Evolutionary conservation across 2,797 vertebrate species (phyloP).

Genomic region (Platalea minor): DNA sequence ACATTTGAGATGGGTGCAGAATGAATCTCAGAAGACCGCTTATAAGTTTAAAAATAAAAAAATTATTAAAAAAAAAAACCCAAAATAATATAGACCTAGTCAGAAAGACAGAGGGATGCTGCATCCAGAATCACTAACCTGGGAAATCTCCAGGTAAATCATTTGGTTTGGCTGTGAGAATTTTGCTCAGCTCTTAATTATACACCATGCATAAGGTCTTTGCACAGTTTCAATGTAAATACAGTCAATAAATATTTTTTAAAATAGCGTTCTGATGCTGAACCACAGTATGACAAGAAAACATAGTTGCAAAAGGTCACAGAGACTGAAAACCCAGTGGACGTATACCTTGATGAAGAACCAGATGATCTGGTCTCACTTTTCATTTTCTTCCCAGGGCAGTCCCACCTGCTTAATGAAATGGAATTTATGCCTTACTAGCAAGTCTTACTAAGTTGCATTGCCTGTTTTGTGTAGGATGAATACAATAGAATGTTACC

Average conservation of each 20-base stretch:
- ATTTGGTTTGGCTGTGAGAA: not conserved
- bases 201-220: not conserved
- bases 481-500: not conserved
- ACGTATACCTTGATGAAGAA: not conserved
- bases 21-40: not conserved
- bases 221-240: not conserved
- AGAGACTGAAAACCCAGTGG: not conserved
- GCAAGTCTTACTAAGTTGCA: not conserved
- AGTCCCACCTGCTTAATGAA: not conserved
- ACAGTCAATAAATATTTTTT: not conserved
- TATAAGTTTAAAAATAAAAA: not conserved
- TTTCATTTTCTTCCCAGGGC: not conserved
- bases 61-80: too few species aligned
- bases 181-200: not conserved
- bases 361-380: not conserved
- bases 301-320: not conserved
- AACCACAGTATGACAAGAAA: not conserved
- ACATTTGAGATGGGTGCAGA: not conserved
- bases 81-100: not conserved
- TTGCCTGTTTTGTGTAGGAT: not conserved
- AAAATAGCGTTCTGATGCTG: fast-evolving
- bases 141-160: not conserved
- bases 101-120: not conserved
- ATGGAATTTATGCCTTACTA: not conserved
- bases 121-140: not conserved